Conservation (phyloP, 2,113 vertebrate genomes). For the human (Homo sapiens) region GRCh38 chrX:100525001-100525500, state of each 20-base stretch:
- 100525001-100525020: neutral
- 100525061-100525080: neutral
- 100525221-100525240: neutral
- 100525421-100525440: neutral
- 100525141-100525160: neutral
- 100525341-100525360: neutral
- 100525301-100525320: neutral
- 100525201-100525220: neutral
- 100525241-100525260: neutral
- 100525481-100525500: neutral
- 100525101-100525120: no score
- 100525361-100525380: neutral
- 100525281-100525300: neutral
- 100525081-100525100: neutral
- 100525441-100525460: neutral
- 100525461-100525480: neutral
- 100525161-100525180: no score
- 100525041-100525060: neutral
- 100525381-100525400: neutral
- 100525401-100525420: neutral
- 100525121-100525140: no score
- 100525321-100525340: neutral
- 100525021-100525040: neutral
- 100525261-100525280: neutral
- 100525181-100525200: no score